Evolutionary conservation across 2,888 invertebrate species (phyloP).

Genomic region (Pseudanteris insignis): DNA sequence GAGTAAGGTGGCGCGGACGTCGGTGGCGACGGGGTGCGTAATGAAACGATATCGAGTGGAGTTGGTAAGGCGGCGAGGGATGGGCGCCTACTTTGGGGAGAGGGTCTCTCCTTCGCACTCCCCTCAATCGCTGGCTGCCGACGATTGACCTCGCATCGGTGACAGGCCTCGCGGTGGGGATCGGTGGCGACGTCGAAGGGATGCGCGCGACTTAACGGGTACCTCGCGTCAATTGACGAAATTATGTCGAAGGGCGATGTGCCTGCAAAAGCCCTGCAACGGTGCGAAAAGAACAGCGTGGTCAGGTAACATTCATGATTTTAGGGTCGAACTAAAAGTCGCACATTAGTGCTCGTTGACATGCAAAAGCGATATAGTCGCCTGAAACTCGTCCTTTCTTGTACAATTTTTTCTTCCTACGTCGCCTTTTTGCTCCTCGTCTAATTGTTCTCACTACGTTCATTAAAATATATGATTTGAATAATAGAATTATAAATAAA

Average conservation of each 20-base stretch:
- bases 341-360: slow-evolving; percentile 37
- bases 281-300: slow-evolving; percentile 41
- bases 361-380: slow-evolving; percentile 34
- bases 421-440: no score
- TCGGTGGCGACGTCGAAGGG: no score
- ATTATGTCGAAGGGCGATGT: slow-evolving; percentile 53
- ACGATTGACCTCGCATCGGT: slow-evolving; percentile 65
- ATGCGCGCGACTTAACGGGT: slow-evolving; percentile 44
- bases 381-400: no score
- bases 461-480: no score
- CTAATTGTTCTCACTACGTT: no score
- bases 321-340: slow-evolving; percentile 39
- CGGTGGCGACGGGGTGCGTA: slow-evolving; percentile 57
- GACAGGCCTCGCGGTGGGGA: slow-evolving; percentile 45
- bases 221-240: slow-evolving; percentile 60
- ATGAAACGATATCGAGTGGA: slow-evolving; percentile 65
- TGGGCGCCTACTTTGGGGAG: slow-evolving; percentile 44
- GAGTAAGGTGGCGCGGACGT: slow-evolving; percentile 41
- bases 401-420: no score
- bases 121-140: no score
- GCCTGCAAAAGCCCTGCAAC: slow-evolving; percentile 24
- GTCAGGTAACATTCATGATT: slow-evolving; percentile 36
- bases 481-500: no score
- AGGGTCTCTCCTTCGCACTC: slow-evolving; percentile 52
- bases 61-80: slow-evolving; percentile 49